A percentile compares a stretch with the other conserved stretches of the same genome.
Evolutionary conservation across 2,797 vertebrate genomes (phyloP).

Genomic region (Acestrorhynchus altus): DNA sequence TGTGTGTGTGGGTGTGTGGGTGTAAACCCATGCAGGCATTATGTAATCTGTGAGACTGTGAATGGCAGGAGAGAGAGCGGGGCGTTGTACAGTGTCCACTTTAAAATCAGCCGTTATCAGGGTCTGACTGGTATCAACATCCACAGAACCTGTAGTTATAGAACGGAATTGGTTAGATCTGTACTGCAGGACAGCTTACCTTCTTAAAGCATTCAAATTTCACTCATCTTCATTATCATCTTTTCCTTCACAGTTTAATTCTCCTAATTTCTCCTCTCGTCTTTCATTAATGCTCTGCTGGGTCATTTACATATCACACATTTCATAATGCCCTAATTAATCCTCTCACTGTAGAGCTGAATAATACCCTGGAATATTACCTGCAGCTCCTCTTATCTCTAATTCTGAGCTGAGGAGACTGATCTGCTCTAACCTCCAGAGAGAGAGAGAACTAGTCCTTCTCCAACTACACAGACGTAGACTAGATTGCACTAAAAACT

Average conservation of each 20-base stretch:
- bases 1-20: conserved; percentile 38
- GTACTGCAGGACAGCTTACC: no score
- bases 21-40: conserved; percentile 67
- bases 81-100: no score
- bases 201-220: conserved; percentile 25
- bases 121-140: no score
- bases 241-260: conserved; percentile 21
- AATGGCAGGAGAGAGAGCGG: conserved; percentile 14
- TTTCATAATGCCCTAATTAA: background rate
- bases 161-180: no score
- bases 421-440: no score
- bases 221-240: conserved; percentile 45
- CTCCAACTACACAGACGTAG: no score
- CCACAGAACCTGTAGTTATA: no score
- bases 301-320: background rate
- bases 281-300: conserved; percentile 49
- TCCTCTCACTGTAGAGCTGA: background rate
- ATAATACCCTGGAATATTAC: background rate
- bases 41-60: conserved; percentile 70
- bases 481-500: no score
- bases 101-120: no score
- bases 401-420: no score
- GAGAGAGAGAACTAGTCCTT: no score
- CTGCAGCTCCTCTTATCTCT: no score
- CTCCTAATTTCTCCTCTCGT: conserved; percentile 57